Conservation (phyloP, 2,797 vertebrate species). For the Muscicapa striata region DNA sequence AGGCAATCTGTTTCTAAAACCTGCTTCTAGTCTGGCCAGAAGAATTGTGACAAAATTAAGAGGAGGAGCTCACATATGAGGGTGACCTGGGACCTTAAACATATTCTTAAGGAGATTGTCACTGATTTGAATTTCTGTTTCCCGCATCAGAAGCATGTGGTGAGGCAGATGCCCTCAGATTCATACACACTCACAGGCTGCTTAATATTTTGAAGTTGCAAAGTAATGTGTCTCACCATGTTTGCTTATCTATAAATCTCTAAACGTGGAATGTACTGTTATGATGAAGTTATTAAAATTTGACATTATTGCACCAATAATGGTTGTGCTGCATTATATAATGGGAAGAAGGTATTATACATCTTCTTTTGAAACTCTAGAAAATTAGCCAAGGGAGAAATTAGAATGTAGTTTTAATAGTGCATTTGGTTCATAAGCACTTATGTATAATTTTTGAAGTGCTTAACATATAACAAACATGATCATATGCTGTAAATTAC, state of each 20-base stretch:
- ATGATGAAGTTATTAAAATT: slow-evolving; percentile 4
- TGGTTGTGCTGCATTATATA: background rate
- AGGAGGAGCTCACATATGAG: background rate
- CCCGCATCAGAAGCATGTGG: rapidly evolving
- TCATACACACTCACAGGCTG: background rate
- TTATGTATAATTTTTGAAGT: background rate
- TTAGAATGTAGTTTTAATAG: slow-evolving; percentile 24
- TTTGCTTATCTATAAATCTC: slow-evolving; percentile 3
- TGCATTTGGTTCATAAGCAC: slow-evolving; percentile 19
- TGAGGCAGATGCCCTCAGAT: background rate
- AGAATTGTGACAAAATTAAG: background rate
- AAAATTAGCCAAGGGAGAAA: slow-evolving; percentile 22
- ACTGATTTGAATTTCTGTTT: background rate
- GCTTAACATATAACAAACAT: background rate
- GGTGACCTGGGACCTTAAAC: background rate
- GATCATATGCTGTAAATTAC: background rate
- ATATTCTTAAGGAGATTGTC: background rate
- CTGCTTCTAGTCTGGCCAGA: background rate
- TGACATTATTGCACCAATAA: background rate
- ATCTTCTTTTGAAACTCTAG: background rate
- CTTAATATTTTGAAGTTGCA: background rate
- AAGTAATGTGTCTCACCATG: background rate
- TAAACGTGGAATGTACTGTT: background rate
- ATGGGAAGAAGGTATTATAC: background rate
- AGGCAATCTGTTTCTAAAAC: background rate